phyloP scores from a whole-genome alignment of 2,888 invertebrate species.

The Epirrita christyi region DNA sequence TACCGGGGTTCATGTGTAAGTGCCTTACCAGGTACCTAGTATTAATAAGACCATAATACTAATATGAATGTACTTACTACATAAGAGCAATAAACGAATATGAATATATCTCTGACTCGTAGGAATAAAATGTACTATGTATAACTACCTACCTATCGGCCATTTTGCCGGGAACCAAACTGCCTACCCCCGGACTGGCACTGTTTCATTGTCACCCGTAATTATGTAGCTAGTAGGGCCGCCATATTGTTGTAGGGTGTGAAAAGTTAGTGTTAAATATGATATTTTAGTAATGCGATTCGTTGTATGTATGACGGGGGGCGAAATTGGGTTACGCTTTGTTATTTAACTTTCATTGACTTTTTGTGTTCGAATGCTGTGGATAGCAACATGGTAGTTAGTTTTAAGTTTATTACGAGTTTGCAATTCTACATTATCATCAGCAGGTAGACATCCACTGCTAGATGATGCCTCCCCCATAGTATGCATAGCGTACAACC shows the following conservation, averaged over 20 bases:
- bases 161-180: constrained; percentile 46
- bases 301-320: constrained; percentile 40
- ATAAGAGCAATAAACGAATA: too few relatives aligned
- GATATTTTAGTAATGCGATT: constrained; percentile 62
- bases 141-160: too few relatives aligned
- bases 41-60: too few relatives aligned
- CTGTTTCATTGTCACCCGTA: constrained; percentile 54
- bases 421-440: too few relatives aligned
- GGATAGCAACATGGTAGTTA: constrained; percentile 1
- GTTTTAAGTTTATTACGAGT: neutral
- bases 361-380: constrained; percentile 12
- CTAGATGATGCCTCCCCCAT: too few relatives aligned
- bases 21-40: too few relatives aligned
- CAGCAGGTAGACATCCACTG: too few relatives aligned
- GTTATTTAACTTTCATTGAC: constrained; percentile 24
- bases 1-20: too few relatives aligned
- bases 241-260: constrained; percentile 57
- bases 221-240: constrained; percentile 54
- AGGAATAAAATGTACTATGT: constrained; percentile 30
- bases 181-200: constrained; percentile 44
- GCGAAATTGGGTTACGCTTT: constrained; percentile 21
- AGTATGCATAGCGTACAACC: too few relatives aligned
- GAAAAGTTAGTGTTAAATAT: constrained; percentile 57
- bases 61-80: too few relatives aligned
- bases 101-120: too few relatives aligned